These are phyloP conservation scores for Pseudococcus jackbeardsleyi DNA, from an alignment of 2,888 invertebrate species.

Conservation along the genomic window DNA sequence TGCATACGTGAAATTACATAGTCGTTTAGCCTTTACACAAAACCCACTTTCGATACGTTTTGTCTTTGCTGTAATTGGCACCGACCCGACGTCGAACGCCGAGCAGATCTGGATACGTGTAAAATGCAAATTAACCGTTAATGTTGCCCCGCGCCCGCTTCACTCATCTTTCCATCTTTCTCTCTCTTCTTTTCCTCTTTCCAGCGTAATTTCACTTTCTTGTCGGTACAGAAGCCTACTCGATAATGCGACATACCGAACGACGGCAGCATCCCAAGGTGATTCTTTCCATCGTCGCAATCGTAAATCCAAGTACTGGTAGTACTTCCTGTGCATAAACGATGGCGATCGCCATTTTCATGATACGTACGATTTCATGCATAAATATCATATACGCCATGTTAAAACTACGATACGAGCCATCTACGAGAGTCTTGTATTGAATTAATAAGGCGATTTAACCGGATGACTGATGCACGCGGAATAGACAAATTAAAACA, in stretches of 20 bases:
- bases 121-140: slow-evolving; percentile 24
- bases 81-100: neutral
- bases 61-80: neutral
- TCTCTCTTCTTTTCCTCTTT: neutral
- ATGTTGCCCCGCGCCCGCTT: neutral
- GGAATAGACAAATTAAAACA: neutral
- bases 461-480: neutral
- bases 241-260: neutral
- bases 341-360: neutral
- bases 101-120: neutral
- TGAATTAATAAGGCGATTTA: neutral
- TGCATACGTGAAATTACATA: neutral
- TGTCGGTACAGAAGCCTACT: neutral
- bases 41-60: slow-evolving; percentile 28
- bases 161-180: neutral
- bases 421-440: neutral
- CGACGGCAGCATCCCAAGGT: slow-evolving; percentile 13
- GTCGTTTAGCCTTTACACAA: slow-evolving; percentile 28
- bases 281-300: neutral
- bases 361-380: neutral
- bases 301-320: neutral
- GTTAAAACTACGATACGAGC: neutral
- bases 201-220: neutral
- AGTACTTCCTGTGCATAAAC: neutral
- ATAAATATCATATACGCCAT: neutral